phyloP scores from a whole-genome alignment of 2,888 invertebrate genomes.

The Morpho deidamia region DNA sequence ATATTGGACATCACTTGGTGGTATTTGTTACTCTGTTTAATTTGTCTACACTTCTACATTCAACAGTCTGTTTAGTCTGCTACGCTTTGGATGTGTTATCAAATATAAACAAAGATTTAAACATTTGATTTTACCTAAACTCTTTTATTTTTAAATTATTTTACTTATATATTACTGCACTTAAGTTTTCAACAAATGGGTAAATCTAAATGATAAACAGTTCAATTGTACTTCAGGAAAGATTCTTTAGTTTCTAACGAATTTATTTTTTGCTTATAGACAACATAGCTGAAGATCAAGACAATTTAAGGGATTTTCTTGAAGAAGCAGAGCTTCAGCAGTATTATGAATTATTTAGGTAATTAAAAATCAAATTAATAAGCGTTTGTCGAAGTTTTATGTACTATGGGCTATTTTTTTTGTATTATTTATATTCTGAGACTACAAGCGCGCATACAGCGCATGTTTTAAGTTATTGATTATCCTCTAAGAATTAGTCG shows the following conservation, averaged over 20 bases:
- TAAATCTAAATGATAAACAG: conserved; percentile 29
- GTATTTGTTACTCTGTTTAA: too few relatives aligned
- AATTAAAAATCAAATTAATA: conserved; percentile 3
- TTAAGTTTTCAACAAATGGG: conserved; percentile 31
- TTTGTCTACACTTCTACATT: too few relatives aligned
- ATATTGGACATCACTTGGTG: too few relatives aligned
- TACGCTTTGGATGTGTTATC: too few relatives aligned
- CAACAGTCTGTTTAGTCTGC: too few relatives aligned
- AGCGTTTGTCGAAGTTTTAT: conserved; percentile 5
- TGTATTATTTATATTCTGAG: background rate
- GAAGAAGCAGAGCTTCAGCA: conserved; percentile 96
- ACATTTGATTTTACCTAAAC: too few relatives aligned
- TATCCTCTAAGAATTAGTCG: background rate
- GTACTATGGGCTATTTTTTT: conserved; percentile 1
- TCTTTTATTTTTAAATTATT: too few relatives aligned
- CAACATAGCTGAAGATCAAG: conserved; percentile 45
- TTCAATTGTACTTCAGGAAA: too few relatives aligned
- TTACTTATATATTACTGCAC: too few relatives aligned
- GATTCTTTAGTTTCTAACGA: background rate
- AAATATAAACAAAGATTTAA: too few relatives aligned
- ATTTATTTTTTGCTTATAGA: conserved; percentile 40
- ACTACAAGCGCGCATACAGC: background rate
- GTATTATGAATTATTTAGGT: conserved; percentile 80
- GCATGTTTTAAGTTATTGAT: conserved; percentile 10
- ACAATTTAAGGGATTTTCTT: conserved; percentile 85